phyloP scores from a whole-genome alignment of 2,113 vertebrate genomes.

The Chaenogobius annularis region DNA sequence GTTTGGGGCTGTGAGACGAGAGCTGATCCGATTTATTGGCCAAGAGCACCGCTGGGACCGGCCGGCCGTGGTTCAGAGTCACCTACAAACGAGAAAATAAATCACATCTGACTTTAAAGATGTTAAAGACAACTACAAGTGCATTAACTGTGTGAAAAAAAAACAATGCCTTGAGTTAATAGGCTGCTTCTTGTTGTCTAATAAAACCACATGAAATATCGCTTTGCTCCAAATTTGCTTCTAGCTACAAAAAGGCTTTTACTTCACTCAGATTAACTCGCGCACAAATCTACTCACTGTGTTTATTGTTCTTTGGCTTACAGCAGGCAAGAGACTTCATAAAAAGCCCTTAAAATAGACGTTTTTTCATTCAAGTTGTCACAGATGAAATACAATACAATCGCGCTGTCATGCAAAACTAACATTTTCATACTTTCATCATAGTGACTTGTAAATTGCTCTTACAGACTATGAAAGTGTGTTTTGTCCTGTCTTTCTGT shows the following conservation, averaged over 20 bases:
- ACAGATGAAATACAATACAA: not conserved
- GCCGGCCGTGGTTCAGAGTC: conserved; percentile 72
- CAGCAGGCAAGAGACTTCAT: conserved; percentile 5
- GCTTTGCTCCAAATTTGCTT: not conserved
- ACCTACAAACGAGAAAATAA: conserved; percentile 43
- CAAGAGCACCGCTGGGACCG: conserved; percentile 78
- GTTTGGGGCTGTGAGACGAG: conserved; percentile 64
- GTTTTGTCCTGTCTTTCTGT: not conserved
- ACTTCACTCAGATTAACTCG: conserved; percentile 4
- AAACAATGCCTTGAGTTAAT: not conserved
- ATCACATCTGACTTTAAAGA: conserved; percentile 2
- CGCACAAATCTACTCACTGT: not conserved
- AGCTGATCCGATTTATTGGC: conserved; percentile 83
- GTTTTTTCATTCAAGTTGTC: not conserved
- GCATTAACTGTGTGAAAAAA: conserved; percentile 4
- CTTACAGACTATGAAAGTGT: not conserved
- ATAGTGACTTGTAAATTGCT: not conserved
- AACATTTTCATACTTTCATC: not conserved
- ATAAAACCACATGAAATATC: not conserved
- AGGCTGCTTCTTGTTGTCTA: not conserved
- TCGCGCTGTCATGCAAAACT: not conserved
- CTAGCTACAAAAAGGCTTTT: conserved; percentile 5
- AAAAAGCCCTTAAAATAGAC: conserved; percentile 2
- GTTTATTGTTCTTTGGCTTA: conserved; percentile 2
- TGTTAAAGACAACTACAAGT: not conserved